Evolutionary conservation across 2,113 vertebrate species (phyloP), one percentile per base, ranked within the genome.

Genomic region (Pao palembangensis): DNA sequence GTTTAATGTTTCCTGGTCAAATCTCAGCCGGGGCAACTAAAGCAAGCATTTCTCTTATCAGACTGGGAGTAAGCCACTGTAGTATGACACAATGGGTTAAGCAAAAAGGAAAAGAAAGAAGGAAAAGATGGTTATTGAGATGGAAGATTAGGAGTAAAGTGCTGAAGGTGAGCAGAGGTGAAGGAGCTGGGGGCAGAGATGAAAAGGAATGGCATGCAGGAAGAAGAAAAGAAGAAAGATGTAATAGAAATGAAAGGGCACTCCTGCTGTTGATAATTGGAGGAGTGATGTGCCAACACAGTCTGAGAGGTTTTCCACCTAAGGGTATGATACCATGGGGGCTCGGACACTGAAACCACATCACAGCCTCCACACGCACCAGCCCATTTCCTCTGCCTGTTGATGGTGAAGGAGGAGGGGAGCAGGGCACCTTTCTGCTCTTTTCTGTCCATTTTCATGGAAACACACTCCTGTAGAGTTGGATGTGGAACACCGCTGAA

Each of bases 261-360:
- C 76, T 84, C 75, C 74, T 82, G 73, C 73, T 79, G 79, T 81
- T 80, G 81, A 73, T 88, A 86, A 86, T 83, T 88, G 85, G 82
- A 80, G 73, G 59, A 58, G 63, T 76, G 76, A 79, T 81, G 80
- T 81, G 78, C 74, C 78, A 80, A 66, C 74, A 64, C 58, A 64
- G 56, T 80, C 71, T 85, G 80, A 86, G 73, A 84, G 70, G 69
- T 76, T 81, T 83, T 82, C 67, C 68, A 84, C 79, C 77, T 57
- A 69, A 76, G 79, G 80, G 67, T 79, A 75, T 55, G 49, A 34
- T 71, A 77, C 67, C 79, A 55, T 57, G 77, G 71, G 59, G 71
- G 69, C 73, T 20, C 47, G 70, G 55, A 64, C 75, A 77, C 54
- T 78, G 79, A 79, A 73, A 85, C 73, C 60, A 84, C 78, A 82